Conservation (phyloP, 1,140 invertebrate genomes). For the Drosophila ananassae region DNA sequence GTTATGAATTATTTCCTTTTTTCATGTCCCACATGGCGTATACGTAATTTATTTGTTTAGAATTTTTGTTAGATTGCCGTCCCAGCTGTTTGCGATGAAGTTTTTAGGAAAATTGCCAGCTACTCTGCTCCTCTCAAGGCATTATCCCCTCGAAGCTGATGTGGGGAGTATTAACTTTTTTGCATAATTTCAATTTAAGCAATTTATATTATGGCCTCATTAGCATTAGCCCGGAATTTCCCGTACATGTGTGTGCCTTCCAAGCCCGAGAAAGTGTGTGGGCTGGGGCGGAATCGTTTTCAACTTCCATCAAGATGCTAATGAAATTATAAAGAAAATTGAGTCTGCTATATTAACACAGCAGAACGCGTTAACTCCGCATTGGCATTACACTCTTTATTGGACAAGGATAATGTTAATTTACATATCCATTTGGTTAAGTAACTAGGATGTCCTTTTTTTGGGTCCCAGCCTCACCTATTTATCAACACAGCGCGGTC, state of each 20-base stretch:
- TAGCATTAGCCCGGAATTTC: slow-evolving; percentile 61
- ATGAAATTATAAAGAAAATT: slow-evolving; percentile 79
- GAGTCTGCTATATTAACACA: slow-evolving; percentile 71
- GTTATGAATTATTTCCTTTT: neutral
- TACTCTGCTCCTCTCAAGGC: slow-evolving; percentile 2
- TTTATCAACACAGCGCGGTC: slow-evolving; percentile 13
- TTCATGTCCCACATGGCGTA: slow-evolving; percentile 14
- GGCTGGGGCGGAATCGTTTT: slow-evolving; percentile 50
- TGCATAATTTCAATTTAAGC: slow-evolving; percentile 79
- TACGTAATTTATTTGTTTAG: slow-evolving; percentile 47
- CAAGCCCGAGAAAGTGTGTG: slow-evolving; percentile 3
- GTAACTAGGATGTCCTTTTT: neutral
- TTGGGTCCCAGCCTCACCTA: neutral
- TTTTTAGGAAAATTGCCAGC: slow-evolving; percentile 31
- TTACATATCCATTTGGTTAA: neutral
- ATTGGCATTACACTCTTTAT: slow-evolving; percentile 2
- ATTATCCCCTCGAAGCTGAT: slow-evolving; percentile 23
- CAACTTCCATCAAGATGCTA: slow-evolving; percentile 71
- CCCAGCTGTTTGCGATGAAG: slow-evolving; percentile 51
- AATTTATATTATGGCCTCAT: slow-evolving; percentile 79
- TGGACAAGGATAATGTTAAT: neutral
- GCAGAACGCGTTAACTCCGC: slow-evolving; percentile 10
- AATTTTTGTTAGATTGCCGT: slow-evolving; percentile 36
- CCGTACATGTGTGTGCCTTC: slow-evolving; percentile 8
- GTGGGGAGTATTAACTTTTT: slow-evolving; percentile 55